Conservation (phyloP, 2,797 vertebrate genomes). For the Rhodeus uyekii region DNA sequence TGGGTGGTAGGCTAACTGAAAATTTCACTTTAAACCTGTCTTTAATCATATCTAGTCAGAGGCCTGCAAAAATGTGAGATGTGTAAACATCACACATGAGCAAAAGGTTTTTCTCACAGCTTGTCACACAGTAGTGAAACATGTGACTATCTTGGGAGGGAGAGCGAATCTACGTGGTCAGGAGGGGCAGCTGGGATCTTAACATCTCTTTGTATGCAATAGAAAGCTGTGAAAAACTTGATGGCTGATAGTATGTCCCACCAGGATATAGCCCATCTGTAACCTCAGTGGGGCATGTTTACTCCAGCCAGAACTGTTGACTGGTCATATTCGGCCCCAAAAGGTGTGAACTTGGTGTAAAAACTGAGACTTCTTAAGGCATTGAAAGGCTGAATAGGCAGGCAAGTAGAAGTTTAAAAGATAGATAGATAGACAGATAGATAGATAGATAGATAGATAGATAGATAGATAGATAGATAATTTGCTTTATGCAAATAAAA, state of each 20-base stretch:
- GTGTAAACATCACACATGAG: conserved; percentile 23
- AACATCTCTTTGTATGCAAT: conserved; percentile 34
- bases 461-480: not conserved
- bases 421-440: not conserved
- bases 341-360: conserved; percentile 46
- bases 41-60: not conserved
- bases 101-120: conserved; percentile 24
- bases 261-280: conserved; percentile 34
- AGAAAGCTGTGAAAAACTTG: conserved; percentile 48
- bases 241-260: conserved; percentile 32
- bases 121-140: conserved; percentile 22
- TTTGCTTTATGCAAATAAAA: too few species aligned
- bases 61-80: not conserved
- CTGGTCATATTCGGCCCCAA: conserved; percentile 24
- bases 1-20: not conserved
- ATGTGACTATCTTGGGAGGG: conserved; percentile 27
- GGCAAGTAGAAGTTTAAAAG: not conserved
- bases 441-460: not conserved
- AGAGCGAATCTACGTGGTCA: not conserved
- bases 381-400: not conserved
- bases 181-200: conserved; percentile 48
- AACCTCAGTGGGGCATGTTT: conserved; percentile 36
- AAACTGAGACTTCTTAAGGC: conserved; percentile 29
- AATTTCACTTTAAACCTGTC: not conserved
- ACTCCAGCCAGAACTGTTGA: conserved; percentile 20